These are phyloP conservation scores for Myxocyprinus asiaticus DNA, from an alignment of 2,113 vertebrate genomes.

Conservation along the genomic window DNA sequence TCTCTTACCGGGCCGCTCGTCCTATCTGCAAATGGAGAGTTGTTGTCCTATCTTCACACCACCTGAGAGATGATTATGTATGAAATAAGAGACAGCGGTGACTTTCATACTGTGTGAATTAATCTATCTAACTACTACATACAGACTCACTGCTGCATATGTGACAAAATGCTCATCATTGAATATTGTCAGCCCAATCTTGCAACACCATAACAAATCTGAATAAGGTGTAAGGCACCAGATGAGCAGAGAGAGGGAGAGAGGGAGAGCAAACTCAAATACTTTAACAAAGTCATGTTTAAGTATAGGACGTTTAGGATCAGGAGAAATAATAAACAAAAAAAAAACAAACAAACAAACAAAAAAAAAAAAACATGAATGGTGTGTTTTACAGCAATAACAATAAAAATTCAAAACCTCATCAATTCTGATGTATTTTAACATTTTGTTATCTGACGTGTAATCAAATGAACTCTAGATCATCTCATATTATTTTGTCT, in stretches of 20 bases:
- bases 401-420: no score
- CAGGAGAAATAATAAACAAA: no score
- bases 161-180: slow-evolving; percentile 66
- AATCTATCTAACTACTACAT: slow-evolving; percentile 61
- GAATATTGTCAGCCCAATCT: slow-evolving; percentile 63
- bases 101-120: slow-evolving; percentile 70
- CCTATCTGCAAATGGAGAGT: slow-evolving; percentile 75
- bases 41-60: slow-evolving; percentile 64
- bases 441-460: no score
- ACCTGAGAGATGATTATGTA: slow-evolving; percentile 64
- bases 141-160: slow-evolving; percentile 62
- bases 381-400: no score
- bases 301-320: no score
- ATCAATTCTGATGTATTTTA: no score
- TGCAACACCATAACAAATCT: slow-evolving; percentile 72
- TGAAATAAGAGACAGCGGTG: slow-evolving; percentile 58
- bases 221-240: slow-evolving; percentile 53
- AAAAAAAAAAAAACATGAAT: no score
- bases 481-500: no score
- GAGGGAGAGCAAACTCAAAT: no score
- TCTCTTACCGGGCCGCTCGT: slow-evolving; percentile 55
- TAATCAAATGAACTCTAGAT: no score
- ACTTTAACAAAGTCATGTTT: not conserved
- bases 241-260: slow-evolving; percentile 37
- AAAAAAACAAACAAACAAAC: no score